A percentile compares a stretch with the other conserved stretches of the same genome.
phyloP scores from a whole-genome alignment of 2,113 vertebrate genomes.

The Eclectus roratus region DNA sequence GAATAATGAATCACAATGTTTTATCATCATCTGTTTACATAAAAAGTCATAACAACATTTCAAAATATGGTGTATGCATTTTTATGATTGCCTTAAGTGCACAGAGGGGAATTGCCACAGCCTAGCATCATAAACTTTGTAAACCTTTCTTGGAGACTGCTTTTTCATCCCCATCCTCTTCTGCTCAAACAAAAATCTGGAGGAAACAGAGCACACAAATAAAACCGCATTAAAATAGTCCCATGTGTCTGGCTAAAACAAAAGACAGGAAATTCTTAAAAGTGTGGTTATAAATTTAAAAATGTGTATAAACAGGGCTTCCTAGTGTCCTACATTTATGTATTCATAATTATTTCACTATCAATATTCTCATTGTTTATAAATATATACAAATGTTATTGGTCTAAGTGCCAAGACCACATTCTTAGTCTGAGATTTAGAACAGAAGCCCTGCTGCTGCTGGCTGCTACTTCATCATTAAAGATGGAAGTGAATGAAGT shows the following conservation, averaged over 20 bases:
- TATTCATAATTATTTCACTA: background rate
- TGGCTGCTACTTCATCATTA: background rate
- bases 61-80: background rate
- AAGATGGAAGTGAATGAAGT: background rate
- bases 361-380: background rate
- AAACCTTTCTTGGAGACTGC: slow-evolving; percentile 1
- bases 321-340: background rate
- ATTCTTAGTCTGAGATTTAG: background rate
- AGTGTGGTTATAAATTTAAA: slow-evolving; percentile 21
- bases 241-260: slow-evolving; percentile 26
- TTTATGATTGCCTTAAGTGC: slow-evolving; percentile 8
- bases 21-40: slow-evolving; percentile 28
- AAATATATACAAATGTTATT: background rate
- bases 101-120: slow-evolving; percentile 6
- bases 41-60: slow-evolving; percentile 13
- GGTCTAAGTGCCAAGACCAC: background rate
- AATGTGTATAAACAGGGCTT: slow-evolving; percentile 15
- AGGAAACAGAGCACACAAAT: slow-evolving; percentile 57
- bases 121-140: background rate
- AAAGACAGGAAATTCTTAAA: slow-evolving; percentile 54
- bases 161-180: slow-evolving; percentile 31
- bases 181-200: slow-evolving; percentile 7
- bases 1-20: background rate
- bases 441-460: background rate
- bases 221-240: slow-evolving; percentile 37